These are phyloP conservation scores for Drosophila jambulina DNA, from an alignment of 1,140 invertebrate species.

Conservation along the genomic window DNA sequence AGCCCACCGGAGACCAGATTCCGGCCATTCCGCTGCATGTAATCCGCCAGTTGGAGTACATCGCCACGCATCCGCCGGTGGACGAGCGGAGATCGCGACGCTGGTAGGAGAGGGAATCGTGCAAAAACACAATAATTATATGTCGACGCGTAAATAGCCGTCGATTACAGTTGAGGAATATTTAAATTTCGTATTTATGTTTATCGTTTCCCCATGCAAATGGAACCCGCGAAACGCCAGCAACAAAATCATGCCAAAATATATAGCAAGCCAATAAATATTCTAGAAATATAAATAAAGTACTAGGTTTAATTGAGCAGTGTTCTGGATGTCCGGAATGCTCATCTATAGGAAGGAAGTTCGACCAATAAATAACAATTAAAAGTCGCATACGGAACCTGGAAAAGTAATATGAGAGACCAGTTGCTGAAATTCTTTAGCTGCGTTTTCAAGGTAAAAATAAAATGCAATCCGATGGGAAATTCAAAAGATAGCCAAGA, in stretches of 20 bases:
- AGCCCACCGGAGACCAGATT: conserved; percentile 86
- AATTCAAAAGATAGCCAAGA: background rate
- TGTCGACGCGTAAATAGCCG: conserved; percentile 45
- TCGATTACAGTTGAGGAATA: conserved; percentile 57
- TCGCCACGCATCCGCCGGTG: conserved; percentile 83
- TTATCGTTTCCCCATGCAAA: conserved; percentile 69
- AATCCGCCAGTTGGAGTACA: conserved; percentile 83
- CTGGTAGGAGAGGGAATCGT: conserved; percentile 38
- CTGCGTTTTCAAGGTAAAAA: background rate
- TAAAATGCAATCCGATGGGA: background rate
- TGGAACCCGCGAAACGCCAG: conserved; percentile 29
- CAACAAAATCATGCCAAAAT: conserved; percentile 59
- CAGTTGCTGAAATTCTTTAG: background rate
- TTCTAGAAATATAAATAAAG: conserved; percentile 52
- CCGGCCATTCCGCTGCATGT: conserved; percentile 80
- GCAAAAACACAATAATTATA: conserved; percentile 26
- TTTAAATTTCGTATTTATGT: conserved; percentile 59
- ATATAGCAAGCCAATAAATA: conserved; percentile 62
- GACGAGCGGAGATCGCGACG: conserved; percentile 62
- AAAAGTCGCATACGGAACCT: conserved; percentile 2
- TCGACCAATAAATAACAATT: conserved; percentile 26
- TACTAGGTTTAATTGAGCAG: conserved; percentile 44
- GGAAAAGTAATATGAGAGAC: background rate
- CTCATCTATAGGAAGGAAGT: conserved; percentile 15
- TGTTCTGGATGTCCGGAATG: conserved; percentile 12